A percentile compares a stretch with the other conserved stretches of the same genome.
Evolutionary conservation across 2,113 vertebrate species (phyloP).

Genomic region (Meriones unguiculatus): DNA sequence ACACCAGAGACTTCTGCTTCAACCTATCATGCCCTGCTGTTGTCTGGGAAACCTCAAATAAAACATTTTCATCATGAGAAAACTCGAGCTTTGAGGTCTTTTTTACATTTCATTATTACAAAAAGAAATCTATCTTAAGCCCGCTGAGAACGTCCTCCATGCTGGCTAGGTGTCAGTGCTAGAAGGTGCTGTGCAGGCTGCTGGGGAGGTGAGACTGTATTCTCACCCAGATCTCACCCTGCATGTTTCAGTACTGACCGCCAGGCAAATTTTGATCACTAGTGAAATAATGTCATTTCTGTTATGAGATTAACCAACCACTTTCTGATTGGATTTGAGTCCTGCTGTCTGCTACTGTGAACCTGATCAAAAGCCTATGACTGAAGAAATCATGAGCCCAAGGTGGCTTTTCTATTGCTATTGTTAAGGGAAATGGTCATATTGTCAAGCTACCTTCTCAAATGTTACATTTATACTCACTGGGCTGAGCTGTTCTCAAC

Average conservation of each 20-base stretch:
- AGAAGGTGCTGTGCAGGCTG: background rate
- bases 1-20: no score
- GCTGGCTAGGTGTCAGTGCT: no score
- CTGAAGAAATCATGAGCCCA: background rate
- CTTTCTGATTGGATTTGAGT: background rate
- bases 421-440: background rate
- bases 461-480: background rate
- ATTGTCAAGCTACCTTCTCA: no score
- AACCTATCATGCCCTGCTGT: background rate
- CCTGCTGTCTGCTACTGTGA: background rate
- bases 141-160: background rate
- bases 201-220: background rate
- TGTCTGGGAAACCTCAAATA: background rate
- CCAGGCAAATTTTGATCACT: no score
- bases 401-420: background rate
- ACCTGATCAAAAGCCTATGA: background rate
- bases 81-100: background rate
- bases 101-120: background rate
- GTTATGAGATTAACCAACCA: background rate
- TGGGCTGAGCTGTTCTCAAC: background rate
- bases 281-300: background rate
- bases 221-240: background rate
- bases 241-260: background rate
- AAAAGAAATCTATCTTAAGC: background rate
- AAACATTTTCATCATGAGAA: background rate